These are phyloP conservation scores for Hartigia nigra DNA, from an alignment of 2,888 invertebrate genomes.

Conservation along the genomic window DNA sequence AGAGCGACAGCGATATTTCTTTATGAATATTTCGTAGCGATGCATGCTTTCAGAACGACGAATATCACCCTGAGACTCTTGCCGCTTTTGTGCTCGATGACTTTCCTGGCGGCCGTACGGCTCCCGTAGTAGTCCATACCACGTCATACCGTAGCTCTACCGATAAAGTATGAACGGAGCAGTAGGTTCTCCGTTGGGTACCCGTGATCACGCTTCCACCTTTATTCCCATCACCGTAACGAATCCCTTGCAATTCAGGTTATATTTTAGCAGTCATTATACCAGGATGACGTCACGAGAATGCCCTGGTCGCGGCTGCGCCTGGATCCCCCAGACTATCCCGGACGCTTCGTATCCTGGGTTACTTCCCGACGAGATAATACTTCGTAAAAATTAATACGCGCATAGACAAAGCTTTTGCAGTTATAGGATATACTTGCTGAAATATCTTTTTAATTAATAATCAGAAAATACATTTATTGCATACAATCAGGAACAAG, in stretches of 20 bases:
- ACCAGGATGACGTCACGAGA: not conserved
- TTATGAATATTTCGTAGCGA: not conserved
- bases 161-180: not conserved
- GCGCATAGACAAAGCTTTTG: not conserved
- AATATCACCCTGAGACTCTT: not conserved
- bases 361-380: not conserved
- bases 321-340: not conserved
- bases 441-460: not conserved
- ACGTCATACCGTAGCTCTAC: not conserved
- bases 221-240: not conserved
- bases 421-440: not conserved
- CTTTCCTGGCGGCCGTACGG: not conserved
- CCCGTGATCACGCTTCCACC: not conserved
- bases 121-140: not conserved
- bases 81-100: not conserved
- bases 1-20: not conserved
- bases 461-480: not conserved
- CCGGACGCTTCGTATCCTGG: not conserved
- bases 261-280: not conserved
- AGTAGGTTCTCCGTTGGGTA: not conserved
- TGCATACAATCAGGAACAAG: not conserved
- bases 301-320: not conserved
- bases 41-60: not conserved
- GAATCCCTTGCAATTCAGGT: not conserved
- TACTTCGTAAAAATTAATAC: not conserved